Conservation (phyloP, 2,113 vertebrate species). For the Microcebus tavaratra region DNA sequence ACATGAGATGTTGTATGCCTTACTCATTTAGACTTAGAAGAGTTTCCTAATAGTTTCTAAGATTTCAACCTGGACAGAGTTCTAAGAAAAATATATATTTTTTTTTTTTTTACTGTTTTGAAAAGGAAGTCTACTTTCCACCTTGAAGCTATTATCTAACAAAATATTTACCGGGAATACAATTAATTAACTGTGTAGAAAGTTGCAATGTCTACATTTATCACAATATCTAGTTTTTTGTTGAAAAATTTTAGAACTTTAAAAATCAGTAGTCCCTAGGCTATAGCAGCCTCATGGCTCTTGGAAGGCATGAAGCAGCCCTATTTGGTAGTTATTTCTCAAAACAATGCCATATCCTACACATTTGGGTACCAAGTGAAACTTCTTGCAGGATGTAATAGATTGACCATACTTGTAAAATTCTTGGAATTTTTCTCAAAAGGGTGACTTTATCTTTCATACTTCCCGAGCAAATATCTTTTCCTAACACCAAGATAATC, state of each 20-base stretch:
- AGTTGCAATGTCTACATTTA: not conserved
- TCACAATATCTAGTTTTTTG: not conserved
- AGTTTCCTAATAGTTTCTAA: not conserved
- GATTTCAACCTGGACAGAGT: not conserved
- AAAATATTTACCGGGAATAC: not conserved
- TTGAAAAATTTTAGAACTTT: not conserved
- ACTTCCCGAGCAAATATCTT: not conserved
- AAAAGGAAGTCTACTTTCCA: not conserved
- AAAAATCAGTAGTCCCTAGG: not conserved
- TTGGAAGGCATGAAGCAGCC: not conserved
- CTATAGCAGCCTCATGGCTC: not conserved
- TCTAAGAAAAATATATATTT: not conserved
- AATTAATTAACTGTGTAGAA: not conserved
- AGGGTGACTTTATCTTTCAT: not conserved
- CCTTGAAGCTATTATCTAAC: not conserved
- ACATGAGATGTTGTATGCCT: not conserved
- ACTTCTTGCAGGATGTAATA: not conserved
- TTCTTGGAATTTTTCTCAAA: not conserved
- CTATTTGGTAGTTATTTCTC: not conserved
- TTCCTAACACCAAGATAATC: not conserved
- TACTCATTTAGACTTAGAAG: not conserved
- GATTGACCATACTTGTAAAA: not conserved
- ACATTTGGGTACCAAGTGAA: not conserved
- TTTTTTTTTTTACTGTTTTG: not conserved
- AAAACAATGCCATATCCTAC: not conserved